Conservation (phyloP, 37 sponge, comb jelly and placozoan species). For the Eunapius fragilis region DNA sequence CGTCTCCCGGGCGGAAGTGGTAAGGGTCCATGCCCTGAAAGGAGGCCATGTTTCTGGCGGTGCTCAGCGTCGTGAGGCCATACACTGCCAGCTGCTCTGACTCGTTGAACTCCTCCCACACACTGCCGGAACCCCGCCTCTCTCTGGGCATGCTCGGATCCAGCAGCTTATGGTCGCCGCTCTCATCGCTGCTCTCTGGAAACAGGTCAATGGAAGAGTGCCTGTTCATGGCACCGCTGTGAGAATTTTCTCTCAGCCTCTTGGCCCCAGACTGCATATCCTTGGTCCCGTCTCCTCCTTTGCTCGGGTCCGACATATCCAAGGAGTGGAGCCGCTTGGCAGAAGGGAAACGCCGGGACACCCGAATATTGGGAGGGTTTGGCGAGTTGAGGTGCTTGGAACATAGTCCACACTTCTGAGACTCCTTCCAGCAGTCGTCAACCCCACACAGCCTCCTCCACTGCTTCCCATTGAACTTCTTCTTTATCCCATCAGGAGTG, state of each 20-base stretch:
- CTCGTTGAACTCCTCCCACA: slow-evolving; percentile 64
- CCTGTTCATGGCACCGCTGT: slow-evolving; percentile 9
- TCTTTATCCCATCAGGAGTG: slow-evolving; percentile 66
- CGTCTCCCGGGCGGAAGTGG: slow-evolving; percentile 7
- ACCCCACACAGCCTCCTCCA: slow-evolving; percentile 70
- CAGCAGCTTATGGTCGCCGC: neutral
- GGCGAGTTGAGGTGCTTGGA: slow-evolving; percentile 74
- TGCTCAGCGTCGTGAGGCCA: slow-evolving; percentile 53
- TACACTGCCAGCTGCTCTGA: slow-evolving; percentile 58
- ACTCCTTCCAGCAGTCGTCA: slow-evolving; percentile 75
- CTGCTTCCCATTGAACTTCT: slow-evolving; percentile 80
- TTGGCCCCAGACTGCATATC: slow-evolving; percentile 1
- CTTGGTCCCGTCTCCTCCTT: neutral
- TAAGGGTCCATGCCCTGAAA: slow-evolving; percentile 46
- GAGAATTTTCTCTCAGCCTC: slow-evolving; percentile 27
- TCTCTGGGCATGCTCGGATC: slow-evolving; percentile 5
- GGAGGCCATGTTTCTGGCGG: slow-evolving; percentile 30
- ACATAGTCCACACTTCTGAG: slow-evolving; percentile 68
- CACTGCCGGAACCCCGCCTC: slow-evolving; percentile 10
- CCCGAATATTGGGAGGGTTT: slow-evolving; percentile 21
- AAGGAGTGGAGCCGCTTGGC: neutral
- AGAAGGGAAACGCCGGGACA: slow-evolving; percentile 12
- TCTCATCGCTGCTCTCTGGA: neutral
- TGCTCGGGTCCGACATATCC: slow-evolving; percentile 8
- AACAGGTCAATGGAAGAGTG: slow-evolving; percentile 25